Base-by-base conservation (phyloP, 2,888 invertebrate genomes). In the Caenorhabditis macrosperma region DNA sequence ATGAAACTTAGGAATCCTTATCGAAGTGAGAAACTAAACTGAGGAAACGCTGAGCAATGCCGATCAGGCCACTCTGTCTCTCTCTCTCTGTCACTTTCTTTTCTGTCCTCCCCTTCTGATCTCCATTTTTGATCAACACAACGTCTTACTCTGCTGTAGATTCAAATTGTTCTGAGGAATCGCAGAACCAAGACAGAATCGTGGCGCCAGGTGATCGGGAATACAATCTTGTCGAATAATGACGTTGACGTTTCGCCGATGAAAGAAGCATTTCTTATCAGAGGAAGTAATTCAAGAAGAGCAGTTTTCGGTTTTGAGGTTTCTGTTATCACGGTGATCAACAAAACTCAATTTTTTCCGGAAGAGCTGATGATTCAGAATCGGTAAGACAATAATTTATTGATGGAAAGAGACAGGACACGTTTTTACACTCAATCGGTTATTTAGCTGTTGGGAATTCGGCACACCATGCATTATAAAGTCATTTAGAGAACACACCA, bases 391-490 rank as follows among this genome's bases (percentile, higher is more conserved):
- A 44, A 67, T 67, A 67, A 55, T 30, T 67, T 67, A 67, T 67
- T 28, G 20, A 59, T 48, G 26, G 48, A 28, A 60, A 24, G 54
- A 61, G 60, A 30, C 57, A 17, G 59, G 38, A 69, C 69, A 69
- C 69, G 69, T 69, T 61, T n/a, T 69, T 61, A 69, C 60, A 69
- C 52, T 54, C 60, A 61, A 33, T 69, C 54, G 57, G 57, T 57
- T 50, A 50, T 46, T 46, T 35, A 68, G 48, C 35, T 67, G 64
- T 64, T 64, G 54, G 24, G 41, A 52, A 17, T 63, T 72, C 55
- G 61, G 63, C 72, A 72, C 72, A 64, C 63, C 72, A 72, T 63
- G 55, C 72, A 63, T 30, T 63, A 59, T 46, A 48, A 33, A 52
- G 57, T 57, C 57, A 41, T 41, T 26, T 35, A n/a, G 38, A 50